phyloP scores from a whole-genome alignment of 2,113 vertebrate genomes.

The Pluvianellus socialis region DNA sequence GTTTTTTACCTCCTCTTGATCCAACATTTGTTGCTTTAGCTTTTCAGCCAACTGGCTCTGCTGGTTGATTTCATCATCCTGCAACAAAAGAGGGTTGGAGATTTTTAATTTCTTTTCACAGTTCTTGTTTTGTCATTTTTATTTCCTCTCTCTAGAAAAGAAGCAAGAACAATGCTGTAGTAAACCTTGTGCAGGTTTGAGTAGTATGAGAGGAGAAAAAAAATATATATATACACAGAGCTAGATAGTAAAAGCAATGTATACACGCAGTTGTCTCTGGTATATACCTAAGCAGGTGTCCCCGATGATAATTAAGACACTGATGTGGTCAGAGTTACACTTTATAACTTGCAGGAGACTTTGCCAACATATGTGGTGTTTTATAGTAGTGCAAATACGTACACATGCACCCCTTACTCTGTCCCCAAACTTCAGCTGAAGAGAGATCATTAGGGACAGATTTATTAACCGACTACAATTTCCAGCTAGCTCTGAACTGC shows the following conservation, averaged over 20 bases:
- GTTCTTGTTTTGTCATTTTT: background rate
- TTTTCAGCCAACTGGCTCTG: conserved; percentile 92
- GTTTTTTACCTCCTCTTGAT: conserved; percentile 91
- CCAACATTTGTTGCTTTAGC: conserved; percentile 91
- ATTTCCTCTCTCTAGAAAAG: background rate
- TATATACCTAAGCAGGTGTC: background rate
- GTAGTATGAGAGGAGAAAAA: background rate
- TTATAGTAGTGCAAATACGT: background rate
- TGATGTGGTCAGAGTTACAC: background rate
- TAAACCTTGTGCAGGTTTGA: background rate
- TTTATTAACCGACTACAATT: background rate
- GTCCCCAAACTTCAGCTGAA: background rate
- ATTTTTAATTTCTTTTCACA: background rate
- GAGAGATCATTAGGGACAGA: background rate
- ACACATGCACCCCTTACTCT: background rate
- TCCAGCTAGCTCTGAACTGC: background rate
- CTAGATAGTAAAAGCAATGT: background rate
- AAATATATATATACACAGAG: background rate
- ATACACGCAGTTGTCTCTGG: background rate
- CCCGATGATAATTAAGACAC: background rate
- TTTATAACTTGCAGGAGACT: background rate
- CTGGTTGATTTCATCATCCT: conserved; percentile 98
- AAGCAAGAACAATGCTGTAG: background rate
- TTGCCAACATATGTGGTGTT: background rate
- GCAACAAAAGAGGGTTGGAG: background rate